These are phyloP conservation scores for Pardosa pseudoannulata DNA, from an alignment of 2,888 invertebrate species.

Conservation along the genomic window DNA sequence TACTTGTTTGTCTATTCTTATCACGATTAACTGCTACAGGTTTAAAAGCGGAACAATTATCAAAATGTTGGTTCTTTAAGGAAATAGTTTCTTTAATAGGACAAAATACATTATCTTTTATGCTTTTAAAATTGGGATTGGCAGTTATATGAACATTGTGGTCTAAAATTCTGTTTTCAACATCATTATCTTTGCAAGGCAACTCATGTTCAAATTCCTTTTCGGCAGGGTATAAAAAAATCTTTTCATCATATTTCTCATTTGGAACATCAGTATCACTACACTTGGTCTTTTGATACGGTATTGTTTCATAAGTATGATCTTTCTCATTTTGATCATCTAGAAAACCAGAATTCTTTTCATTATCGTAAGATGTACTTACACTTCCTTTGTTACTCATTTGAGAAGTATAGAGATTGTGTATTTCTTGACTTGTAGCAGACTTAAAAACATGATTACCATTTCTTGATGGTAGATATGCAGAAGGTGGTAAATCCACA, in stretches of 20 bases:
- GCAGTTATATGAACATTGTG: neutral
- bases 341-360: constrained; percentile 12
- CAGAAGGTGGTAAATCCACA: constrained; percentile 60
- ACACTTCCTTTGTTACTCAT: constrained; percentile 37
- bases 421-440: constrained; percentile 72
- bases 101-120: constrained; percentile 57
- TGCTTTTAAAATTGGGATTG: constrained; percentile 34
- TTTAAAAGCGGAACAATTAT: constrained; percentile 43
- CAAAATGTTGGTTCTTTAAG: constrained; percentile 15
- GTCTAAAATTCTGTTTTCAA: constrained; percentile 2
- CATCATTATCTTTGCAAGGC: constrained; percentile 52
- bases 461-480: constrained; percentile 34
- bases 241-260: constrained; percentile 31
- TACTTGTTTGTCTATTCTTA: neutral
- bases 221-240: constrained; percentile 63
- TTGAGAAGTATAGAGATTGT: constrained; percentile 66
- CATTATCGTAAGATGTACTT: constrained; percentile 34
- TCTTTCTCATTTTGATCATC: constrained; percentile 51
- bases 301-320: constrained; percentile 63
- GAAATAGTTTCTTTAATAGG: constrained; percentile 59
- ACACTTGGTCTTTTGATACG: constrained; percentile 41
- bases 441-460: constrained; percentile 60
- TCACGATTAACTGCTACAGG: constrained; percentile 14
- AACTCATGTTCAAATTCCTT: constrained; percentile 54
- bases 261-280: constrained; percentile 8